phyloP scores from a whole-genome alignment of 2,113 vertebrate species.

The Saiga tatarica region DNA sequence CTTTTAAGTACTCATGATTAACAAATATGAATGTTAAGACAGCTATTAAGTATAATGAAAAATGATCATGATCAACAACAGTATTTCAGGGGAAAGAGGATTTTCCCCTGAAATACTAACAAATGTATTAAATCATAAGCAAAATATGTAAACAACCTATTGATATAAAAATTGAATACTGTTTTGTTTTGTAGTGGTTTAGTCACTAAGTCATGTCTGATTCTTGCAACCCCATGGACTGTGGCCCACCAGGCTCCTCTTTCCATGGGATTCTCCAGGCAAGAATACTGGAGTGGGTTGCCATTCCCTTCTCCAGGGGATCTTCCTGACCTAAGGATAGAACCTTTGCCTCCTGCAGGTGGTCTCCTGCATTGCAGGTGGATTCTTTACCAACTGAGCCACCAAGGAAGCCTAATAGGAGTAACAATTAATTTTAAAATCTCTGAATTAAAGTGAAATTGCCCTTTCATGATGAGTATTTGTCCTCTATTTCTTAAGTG shows the following conservation, averaged over 20 bases:
- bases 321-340: background rate
- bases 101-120: background rate
- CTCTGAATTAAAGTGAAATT: constrained; percentile 7
- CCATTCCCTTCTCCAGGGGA: background rate
- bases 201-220: background rate
- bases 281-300: background rate
- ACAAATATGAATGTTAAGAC: background rate
- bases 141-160: background rate
- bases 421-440: background rate
- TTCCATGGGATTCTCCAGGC: background rate
- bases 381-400: background rate
- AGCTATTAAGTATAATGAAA: background rate
- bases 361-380: background rate
- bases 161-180: background rate
- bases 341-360: background rate
- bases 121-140: background rate
- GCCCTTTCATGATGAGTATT: background rate
- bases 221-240: background rate
- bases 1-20: background rate
- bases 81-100: constrained; percentile 8
- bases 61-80: constrained; percentile 7
- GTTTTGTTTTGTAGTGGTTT: background rate
- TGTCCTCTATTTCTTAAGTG: background rate
- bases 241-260: background rate
- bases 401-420: background rate